Percentiles rank a stretch among this genome's conserved stretches.
Evolutionary conservation across 2,888 invertebrate species (phyloP).

Genomic region (Lasioglossum oenotherae): DNA sequence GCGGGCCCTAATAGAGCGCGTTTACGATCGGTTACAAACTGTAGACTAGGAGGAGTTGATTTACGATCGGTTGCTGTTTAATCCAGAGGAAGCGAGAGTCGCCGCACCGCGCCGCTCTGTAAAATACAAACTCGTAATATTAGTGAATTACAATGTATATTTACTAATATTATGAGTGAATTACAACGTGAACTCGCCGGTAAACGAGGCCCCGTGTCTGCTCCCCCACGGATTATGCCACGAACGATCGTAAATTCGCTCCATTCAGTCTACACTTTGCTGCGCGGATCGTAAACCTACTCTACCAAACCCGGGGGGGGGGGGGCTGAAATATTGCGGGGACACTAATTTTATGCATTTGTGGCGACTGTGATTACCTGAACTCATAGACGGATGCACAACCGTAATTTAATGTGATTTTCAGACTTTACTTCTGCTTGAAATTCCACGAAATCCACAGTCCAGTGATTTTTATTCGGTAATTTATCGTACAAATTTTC

Average conservation of each 20-base stretch:
- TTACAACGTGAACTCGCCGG: not conserved
- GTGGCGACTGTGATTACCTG: not conserved
- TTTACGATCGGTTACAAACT: constrained; percentile 5
- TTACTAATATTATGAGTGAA: constrained; percentile 2
- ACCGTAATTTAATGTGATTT: not conserved
- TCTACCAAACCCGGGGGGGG: not conserved
- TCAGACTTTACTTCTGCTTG: too few species aligned
- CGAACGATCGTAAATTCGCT: constrained; percentile 12
- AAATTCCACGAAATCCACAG: too few species aligned
- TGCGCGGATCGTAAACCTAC: not conserved
- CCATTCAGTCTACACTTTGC: constrained; percentile 1
- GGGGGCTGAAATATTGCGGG: not conserved
- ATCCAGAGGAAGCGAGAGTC: not conserved
- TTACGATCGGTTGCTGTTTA: constrained; percentile 10
- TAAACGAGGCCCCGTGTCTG: not conserved
- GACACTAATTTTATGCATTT: not conserved
- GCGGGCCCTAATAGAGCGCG: not conserved
- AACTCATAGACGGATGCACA: not conserved
- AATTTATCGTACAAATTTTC: not conserved
- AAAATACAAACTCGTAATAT: constrained; percentile 1
- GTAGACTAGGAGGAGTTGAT: not conserved
- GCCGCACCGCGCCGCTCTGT: not conserved
- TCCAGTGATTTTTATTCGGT: too few species aligned
- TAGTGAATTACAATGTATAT: constrained; percentile 12
- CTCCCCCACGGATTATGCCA: constrained; percentile 2